Percentiles rank a stretch among this genome's conserved stretches.
These are phyloP conservation scores for Leucoraja ocellata DNA, from an alignment of 2,797 vertebrate genomes.

Conservation along the genomic window DNA sequence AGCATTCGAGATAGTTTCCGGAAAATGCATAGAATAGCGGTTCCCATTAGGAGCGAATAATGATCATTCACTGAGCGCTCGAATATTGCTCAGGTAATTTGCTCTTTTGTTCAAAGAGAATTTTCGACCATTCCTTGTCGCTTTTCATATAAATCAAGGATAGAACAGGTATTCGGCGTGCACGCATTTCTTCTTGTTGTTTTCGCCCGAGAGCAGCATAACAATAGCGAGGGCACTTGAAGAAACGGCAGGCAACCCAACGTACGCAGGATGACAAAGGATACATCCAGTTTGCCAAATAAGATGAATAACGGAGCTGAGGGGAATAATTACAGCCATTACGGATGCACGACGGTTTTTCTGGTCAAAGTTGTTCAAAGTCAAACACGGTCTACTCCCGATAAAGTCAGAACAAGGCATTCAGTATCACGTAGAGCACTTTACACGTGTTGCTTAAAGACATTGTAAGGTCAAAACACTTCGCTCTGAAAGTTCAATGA, in stretches of 20 bases:
- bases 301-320: constrained; percentile 54
- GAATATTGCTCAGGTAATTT: constrained; percentile 44
- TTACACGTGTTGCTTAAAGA: constrained; percentile 42
- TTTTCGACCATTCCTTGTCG: constrained; percentile 45
- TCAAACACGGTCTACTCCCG: constrained; percentile 87
- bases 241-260: constrained; percentile 50
- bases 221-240: constrained; percentile 45
- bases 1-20: constrained; percentile 52
- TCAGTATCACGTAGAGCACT: constrained; percentile 61
- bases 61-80: constrained; percentile 33
- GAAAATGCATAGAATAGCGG: constrained; percentile 23
- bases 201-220: constrained; percentile 42
- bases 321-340: constrained; percentile 63
- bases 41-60: constrained; percentile 42
- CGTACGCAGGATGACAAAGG: constrained; percentile 53
- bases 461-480: constrained; percentile 41
- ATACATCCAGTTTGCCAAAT: constrained; percentile 51
- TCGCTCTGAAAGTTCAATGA: constrained; percentile 26
- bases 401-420: constrained; percentile 62
- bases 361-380: constrained; percentile 80
- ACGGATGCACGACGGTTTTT: constrained; percentile 80
- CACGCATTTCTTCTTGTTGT: constrained; percentile 38
- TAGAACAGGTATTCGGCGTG: constrained; percentile 23
- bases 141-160: constrained; percentile 40
- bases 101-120: constrained; percentile 53